Evolutionary conservation across 2,888 invertebrate genomes (phyloP).

Genomic region (Xanthorhoe spadicearia): DNA sequence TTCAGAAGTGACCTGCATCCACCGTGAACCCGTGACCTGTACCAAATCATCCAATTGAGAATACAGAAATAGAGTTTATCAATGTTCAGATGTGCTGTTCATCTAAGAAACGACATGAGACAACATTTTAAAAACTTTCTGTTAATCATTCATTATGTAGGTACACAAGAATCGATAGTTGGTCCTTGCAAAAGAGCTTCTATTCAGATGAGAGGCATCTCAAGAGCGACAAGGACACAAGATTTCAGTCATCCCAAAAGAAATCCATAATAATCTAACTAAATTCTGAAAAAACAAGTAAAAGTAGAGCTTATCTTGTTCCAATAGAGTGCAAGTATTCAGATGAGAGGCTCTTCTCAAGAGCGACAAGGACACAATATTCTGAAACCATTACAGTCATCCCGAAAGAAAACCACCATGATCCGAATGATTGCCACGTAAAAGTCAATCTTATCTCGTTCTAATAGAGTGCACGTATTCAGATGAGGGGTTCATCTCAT

Average conservation of each 20-base stretch:
- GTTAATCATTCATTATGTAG: no score
- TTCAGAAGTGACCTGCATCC: no score
- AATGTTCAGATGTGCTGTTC: no score
- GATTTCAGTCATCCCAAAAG: constrained; percentile 49
- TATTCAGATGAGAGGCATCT: constrained; percentile 50
- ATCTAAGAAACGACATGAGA: no score
- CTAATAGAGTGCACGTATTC: constrained; percentile 43
- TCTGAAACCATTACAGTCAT: constrained; percentile 38
- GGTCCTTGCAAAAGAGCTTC: background rate
- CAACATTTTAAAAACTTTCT: no score
- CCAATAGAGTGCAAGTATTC: constrained; percentile 43
- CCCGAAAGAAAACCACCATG: background rate
- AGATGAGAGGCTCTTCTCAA: constrained; percentile 57
- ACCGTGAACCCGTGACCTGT: no score
- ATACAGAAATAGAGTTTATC: no score
- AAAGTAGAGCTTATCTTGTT: constrained; percentile 17
- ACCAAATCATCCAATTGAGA: no score
- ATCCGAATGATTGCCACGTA: background rate
- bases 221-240: constrained; percentile 71
- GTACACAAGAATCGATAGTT: constrained; percentile 10
- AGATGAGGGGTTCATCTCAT: constrained; percentile 57
- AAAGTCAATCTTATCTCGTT: constrained; percentile 17
- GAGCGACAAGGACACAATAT: constrained; percentile 74
- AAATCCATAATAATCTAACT: background rate
- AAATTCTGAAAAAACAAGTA: background rate